Percentiles rank a stretch among this genome's conserved stretches.
Conservation (phyloP, 2,797 vertebrate species). For the Poeciliopsis infans region DNA sequence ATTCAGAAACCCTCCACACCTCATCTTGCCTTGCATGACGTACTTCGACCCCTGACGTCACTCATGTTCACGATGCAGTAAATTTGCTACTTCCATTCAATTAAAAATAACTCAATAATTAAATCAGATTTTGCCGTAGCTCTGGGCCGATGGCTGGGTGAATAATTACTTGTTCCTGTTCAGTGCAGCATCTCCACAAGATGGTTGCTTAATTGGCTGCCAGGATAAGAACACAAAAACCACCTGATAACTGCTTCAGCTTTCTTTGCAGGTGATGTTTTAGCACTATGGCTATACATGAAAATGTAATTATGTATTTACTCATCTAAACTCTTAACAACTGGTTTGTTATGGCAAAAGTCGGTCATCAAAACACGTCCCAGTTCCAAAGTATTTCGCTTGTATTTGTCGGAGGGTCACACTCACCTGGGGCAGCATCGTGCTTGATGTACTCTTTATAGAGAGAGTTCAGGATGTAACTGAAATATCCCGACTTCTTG, state of each 20-base stretch:
- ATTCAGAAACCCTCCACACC: neutral
- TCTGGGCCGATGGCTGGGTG: neutral
- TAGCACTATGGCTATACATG: neutral
- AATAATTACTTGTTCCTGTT: neutral
- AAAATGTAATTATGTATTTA: too few relatives aligned
- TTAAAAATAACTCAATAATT: neutral
- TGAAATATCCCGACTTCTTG: conserved; percentile 84
- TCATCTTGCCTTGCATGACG: neutral
- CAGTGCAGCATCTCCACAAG: neutral
- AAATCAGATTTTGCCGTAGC: neutral
- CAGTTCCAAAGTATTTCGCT: neutral
- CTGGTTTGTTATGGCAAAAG: neutral
- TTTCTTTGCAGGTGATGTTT: neutral
- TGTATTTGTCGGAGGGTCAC: neutral
- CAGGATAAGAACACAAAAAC: neutral
- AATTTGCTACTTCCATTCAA: neutral
- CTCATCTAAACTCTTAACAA: neutral
- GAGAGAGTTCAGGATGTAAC: conserved; percentile 81
- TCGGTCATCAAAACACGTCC: neutral
- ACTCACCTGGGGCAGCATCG: conserved; percentile 58
- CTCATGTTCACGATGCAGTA: neutral
- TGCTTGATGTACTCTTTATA: conserved; percentile 75
- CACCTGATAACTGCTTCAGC: neutral
- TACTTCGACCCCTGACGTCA: neutral
- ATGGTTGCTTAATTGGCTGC: neutral